phyloP scores from a whole-genome alignment of 2,797 vertebrate genomes.

The Antennarius maculatus region DNA sequence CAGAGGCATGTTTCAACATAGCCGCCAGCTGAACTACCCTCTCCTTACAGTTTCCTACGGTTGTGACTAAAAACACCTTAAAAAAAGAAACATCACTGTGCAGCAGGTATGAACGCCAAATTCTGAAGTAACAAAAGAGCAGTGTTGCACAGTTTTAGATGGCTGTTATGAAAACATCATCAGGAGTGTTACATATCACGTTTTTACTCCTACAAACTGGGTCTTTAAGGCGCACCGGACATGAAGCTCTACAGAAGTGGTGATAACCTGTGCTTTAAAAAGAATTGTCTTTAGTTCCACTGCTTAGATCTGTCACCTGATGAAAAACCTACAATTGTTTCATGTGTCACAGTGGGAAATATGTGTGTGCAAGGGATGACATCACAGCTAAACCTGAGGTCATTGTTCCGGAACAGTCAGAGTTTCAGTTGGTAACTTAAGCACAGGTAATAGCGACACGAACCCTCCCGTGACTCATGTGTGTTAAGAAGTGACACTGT shows the following conservation, averaged over 20 bases:
- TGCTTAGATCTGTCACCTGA: conserved; percentile 7
- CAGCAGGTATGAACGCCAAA: too few species aligned
- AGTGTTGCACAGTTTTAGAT: too few species aligned
- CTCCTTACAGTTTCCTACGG: too few species aligned
- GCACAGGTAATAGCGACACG: neutral
- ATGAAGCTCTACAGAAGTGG: neutral
- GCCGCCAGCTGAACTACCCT: too few species aligned
- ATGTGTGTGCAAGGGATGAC: conserved; percentile 42
- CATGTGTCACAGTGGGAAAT: neutral
- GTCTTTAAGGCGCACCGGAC: neutral
- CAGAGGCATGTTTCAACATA: too few species aligned
- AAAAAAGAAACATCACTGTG: too few species aligned
- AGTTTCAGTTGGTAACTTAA: conserved; percentile 65
- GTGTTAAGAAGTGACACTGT: neutral
- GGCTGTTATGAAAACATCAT: too few species aligned
- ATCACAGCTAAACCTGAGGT: conserved; percentile 19
- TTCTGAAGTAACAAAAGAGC: too few species aligned
- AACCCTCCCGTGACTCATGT: conserved; percentile 32
- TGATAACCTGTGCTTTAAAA: neutral
- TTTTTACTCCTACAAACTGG: too few species aligned
- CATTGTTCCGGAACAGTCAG: conserved; percentile 41
- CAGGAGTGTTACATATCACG: too few species aligned
- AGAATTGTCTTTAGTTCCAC: neutral
- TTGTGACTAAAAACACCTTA: too few species aligned
- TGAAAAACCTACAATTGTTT: conserved; percentile 13